Evolutionary conservation across 2,888 invertebrate species (phyloP).

Genomic region (Margaritifera margaritifera): DNA sequence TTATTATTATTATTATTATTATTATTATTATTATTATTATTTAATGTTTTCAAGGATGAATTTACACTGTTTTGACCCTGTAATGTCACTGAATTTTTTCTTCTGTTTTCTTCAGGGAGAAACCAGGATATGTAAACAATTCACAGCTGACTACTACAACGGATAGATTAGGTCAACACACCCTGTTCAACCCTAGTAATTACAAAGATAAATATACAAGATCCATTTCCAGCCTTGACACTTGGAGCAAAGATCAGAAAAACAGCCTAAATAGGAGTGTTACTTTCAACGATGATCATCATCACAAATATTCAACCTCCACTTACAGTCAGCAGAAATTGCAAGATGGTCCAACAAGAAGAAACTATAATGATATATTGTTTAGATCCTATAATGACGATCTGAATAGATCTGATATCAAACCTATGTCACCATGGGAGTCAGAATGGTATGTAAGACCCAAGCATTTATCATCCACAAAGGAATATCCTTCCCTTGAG

Average conservation of each 20-base stretch:
- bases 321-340: conserved; percentile 1
- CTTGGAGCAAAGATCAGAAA: conserved; percentile 17
- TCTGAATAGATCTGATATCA: conserved; percentile 24
- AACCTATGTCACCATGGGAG: conserved; percentile 30
- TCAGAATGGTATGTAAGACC: conserved; percentile 40
- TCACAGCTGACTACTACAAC: conserved; percentile 48
- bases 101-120: conserved; percentile 36
- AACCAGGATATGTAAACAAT: conserved; percentile 34
- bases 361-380: conserved; percentile 9
- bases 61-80: neutral
- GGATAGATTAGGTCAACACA: conserved; percentile 37
- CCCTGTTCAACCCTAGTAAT: conserved; percentile 35
- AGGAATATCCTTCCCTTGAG: conserved; percentile 31
- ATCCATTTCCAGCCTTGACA: conserved; percentile 38
- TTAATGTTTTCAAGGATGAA: neutral
- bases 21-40: no score
- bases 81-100: neutral
- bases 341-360: neutral
- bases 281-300: conserved; percentile 15
- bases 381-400: conserved; percentile 27
- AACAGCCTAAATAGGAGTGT: conserved; percentile 7
- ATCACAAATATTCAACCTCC: neutral
- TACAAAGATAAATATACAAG: conserved; percentile 40
- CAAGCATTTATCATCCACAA: conserved; percentile 26
- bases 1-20: no score